Evolutionary conservation across 2,797 vertebrate species (phyloP).

Genomic region (Amblyopsis hoosieri): DNA sequence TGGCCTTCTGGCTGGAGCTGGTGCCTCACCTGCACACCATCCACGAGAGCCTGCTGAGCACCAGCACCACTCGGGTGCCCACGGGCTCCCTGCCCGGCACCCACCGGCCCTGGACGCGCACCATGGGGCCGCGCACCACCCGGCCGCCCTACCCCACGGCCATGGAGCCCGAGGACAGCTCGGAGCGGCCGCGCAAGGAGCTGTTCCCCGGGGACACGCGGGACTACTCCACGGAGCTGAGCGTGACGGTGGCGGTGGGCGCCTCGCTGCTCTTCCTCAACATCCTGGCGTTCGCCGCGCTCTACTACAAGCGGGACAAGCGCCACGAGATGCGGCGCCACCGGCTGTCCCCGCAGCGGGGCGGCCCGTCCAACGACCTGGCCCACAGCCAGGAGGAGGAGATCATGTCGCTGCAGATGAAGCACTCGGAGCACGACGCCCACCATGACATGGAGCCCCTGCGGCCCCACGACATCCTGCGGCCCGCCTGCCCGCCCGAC

Average conservation of each 20-base stretch:
- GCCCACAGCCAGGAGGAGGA: slow-evolving; percentile 90
- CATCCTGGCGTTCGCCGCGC: slow-evolving; percentile 91
- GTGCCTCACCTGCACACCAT: slow-evolving; percentile 92
- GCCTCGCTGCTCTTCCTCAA: slow-evolving; percentile 94
- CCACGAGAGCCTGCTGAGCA: slow-evolving; percentile 80
- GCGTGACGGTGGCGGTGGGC: slow-evolving; percentile 90
- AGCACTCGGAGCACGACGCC: slow-evolving; percentile 85
- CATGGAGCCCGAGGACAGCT: slow-evolving; percentile 67
- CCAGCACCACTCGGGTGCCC: slow-evolving; percentile 84
- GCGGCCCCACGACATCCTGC: slow-evolving; percentile 84
- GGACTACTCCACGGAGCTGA: slow-evolving; percentile 92
- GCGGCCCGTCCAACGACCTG: slow-evolving; percentile 85
- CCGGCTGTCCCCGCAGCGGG: slow-evolving; percentile 83
- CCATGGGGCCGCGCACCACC: slow-evolving; percentile 76
- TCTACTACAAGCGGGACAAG: slow-evolving; percentile 94
- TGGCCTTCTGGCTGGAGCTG: slow-evolving; percentile 94
- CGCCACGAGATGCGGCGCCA: slow-evolving; percentile 87
- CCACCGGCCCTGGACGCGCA: slow-evolving; percentile 62
- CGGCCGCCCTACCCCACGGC: slow-evolving; percentile 82
- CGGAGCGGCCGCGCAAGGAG: slow-evolving; percentile 69
- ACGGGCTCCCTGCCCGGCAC: slow-evolving; percentile 65
- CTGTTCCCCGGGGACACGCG: slow-evolving; percentile 86
- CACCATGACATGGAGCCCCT: slow-evolving; percentile 87
- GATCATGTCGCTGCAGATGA: slow-evolving; percentile 92
- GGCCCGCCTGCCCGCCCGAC: slow-evolving; percentile 90